Conservation (phyloP, 2,888 invertebrate genomes). For the Acrobasis repandana region DNA sequence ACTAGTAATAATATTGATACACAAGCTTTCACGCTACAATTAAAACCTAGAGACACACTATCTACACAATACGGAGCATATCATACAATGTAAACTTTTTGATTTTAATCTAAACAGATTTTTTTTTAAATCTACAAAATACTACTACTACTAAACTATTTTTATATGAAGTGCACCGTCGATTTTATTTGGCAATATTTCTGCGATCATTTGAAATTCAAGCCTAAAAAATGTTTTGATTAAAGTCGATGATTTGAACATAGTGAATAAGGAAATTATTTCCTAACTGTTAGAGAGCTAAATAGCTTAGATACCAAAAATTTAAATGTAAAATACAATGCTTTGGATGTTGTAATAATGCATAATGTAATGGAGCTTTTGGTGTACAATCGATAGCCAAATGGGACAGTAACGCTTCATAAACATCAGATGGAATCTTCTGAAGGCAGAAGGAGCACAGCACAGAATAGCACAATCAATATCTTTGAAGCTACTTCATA, state of each 20-base stretch:
- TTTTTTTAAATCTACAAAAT: too few species aligned
- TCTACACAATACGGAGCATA: background rate
- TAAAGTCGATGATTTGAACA: background rate
- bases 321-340: slow-evolving; percentile 17
- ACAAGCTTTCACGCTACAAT: slow-evolving; percentile 55
- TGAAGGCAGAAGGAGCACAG: slow-evolving; percentile 28
- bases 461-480: slow-evolving; percentile 32
- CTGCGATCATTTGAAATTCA: background rate
- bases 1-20: slow-evolving; percentile 20
- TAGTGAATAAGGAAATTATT: background rate
- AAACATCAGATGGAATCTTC: slow-evolving; percentile 27
- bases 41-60: background rate
- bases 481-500: background rate
- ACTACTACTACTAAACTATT: too few species aligned
- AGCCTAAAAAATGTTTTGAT: background rate
- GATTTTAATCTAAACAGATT: too few species aligned
- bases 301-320: background rate
- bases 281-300: background rate
- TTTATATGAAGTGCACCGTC: too few species aligned
- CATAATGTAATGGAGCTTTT: slow-evolving; percentile 41
- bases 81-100: too few species aligned
- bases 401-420: slow-evolving; percentile 61
- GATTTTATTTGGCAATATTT: too few species aligned
- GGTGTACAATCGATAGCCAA: slow-evolving; percentile 40
- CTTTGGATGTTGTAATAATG: slow-evolving; percentile 45